Evolutionary conservation across 35 echinoderm and acorn worm genomes (phyloP).

Genomic region (Apostichopus californicus): DNA sequence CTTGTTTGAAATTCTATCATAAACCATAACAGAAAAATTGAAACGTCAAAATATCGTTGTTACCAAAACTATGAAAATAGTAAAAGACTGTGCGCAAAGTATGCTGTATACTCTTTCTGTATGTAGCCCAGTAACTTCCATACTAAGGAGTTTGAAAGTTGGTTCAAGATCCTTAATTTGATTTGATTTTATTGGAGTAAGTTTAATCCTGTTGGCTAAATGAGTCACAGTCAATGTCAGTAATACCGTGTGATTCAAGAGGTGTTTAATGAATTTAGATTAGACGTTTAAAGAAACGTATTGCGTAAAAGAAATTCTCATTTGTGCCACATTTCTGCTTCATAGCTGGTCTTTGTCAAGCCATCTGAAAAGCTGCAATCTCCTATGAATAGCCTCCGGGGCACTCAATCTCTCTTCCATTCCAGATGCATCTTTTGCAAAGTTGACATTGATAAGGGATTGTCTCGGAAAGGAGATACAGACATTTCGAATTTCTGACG

Average conservation of each 20-base stretch:
- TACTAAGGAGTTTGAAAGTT: too few species aligned
- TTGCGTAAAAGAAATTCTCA: not conserved
- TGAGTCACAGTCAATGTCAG: too few species aligned
- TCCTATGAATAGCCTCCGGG: constrained; percentile 4
- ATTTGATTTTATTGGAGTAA: too few species aligned
- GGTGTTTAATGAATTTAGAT: constrained; percentile 1
- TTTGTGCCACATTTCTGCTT: not conserved
- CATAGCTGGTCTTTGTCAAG: not conserved
- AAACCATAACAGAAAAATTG: too few species aligned
- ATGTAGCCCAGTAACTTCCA: too few species aligned
- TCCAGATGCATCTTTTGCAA: constrained; percentile 31
- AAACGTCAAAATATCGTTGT: too few species aligned
- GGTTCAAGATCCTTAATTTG: too few species aligned
- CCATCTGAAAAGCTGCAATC: not conserved
- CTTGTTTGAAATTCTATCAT: not conserved
- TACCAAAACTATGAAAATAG: too few species aligned
- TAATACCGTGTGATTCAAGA: not conserved
- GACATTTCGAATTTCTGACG: constrained; percentile 32
- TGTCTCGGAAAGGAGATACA: constrained; percentile 33
- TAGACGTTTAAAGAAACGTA: not conserved
- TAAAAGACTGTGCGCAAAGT: too few species aligned
- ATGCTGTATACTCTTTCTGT: too few species aligned
- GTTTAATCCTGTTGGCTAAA: too few species aligned
- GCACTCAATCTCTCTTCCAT: not conserved
- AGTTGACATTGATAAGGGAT: constrained; percentile 46